A percentile compares a stretch with the other conserved stretches of the same genome.
Conservation (phyloP, 1,140 invertebrate genomes). For the Drosophila sechellia region DNA sequence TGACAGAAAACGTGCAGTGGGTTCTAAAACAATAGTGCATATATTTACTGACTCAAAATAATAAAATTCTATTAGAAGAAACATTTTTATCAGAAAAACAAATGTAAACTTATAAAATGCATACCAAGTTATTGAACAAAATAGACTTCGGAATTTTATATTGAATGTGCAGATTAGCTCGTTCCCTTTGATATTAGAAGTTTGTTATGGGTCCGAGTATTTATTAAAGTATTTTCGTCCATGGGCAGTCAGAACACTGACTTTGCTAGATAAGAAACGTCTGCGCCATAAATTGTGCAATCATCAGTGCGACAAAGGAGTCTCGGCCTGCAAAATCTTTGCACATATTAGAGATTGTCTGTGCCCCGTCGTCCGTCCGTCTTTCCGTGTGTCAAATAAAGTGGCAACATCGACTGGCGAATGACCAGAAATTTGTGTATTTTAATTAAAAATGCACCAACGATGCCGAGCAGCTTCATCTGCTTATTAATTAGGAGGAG, state of each 20-base stretch:
- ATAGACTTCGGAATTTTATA: too few species aligned
- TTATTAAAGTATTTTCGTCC: background rate
- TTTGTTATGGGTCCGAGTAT: background rate
- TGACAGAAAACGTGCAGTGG: background rate
- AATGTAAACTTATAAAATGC: too few species aligned
- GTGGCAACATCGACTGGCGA: constrained; percentile 60
- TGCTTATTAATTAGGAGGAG: constrained; percentile 74
- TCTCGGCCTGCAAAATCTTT: constrained; percentile 27
- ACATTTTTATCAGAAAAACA: too few species aligned
- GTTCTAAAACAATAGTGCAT: background rate
- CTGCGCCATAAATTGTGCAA: constrained; percentile 56
- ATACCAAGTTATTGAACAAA: too few species aligned
- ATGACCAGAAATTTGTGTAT: constrained; percentile 79
- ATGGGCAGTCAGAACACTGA: constrained; percentile 11
- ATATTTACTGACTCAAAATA: background rate
- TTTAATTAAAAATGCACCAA: constrained; percentile 77
- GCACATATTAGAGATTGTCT: constrained; percentile 43
- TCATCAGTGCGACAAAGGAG: constrained; percentile 59
- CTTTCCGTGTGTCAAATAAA: constrained; percentile 58
- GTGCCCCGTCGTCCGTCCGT: constrained; percentile 3
- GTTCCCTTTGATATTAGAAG: too few species aligned
- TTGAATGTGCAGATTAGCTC: too few species aligned
- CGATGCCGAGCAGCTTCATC: constrained; percentile 69
- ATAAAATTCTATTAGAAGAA: too few species aligned
- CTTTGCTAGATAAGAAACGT: constrained; percentile 44